Evolutionary conservation across 2,888 invertebrate species (phyloP).

Genomic region (Andrena trimmerana): DNA sequence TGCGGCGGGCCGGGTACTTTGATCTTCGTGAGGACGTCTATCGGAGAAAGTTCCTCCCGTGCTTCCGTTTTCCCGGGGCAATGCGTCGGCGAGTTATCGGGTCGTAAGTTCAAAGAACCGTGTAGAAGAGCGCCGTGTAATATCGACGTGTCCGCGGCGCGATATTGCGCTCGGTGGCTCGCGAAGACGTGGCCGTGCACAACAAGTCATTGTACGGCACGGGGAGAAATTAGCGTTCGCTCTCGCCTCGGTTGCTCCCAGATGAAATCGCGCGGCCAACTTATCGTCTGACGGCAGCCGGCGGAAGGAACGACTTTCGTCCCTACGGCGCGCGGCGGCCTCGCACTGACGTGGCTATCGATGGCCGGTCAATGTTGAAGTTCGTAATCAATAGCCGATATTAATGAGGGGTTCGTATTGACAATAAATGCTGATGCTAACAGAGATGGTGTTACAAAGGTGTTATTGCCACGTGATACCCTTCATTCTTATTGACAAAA

Average conservation of each 20-base stretch:
- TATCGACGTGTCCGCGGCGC: constrained; percentile 39
- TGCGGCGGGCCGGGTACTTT: constrained; percentile 13
- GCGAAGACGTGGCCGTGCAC: constrained; percentile 47
- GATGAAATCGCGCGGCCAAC: constrained; percentile 37
- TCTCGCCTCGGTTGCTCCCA: background rate
- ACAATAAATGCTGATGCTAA: too few relatives aligned
- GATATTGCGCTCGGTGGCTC: constrained; percentile 50
- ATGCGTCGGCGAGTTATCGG: constrained; percentile 71
- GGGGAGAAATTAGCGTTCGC: constrained; percentile 43
- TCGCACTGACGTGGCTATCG: too few relatives aligned
- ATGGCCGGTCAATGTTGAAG: too few relatives aligned
- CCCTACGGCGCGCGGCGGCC: background rate
- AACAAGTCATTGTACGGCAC: constrained; percentile 53
- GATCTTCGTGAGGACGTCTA: constrained; percentile 38
- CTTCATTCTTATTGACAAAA: too few relatives aligned
- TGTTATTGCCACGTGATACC: too few relatives aligned
- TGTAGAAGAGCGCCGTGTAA: constrained; percentile 52
- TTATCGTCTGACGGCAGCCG: background rate
- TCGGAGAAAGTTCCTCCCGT: constrained; percentile 44
- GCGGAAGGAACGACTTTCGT: background rate
- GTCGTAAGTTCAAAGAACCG: constrained; percentile 79
- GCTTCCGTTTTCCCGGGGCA: constrained; percentile 52
- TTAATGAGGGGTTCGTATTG: too few relatives aligned
- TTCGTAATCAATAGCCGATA: too few relatives aligned
- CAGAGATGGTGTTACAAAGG: too few relatives aligned